A percentile compares a stretch with the other conserved stretches of the same genome.
These are phyloP conservation scores for Candoia aspera DNA, from an alignment of 2,113 vertebrate genomes.

Conservation along the genomic window DNA sequence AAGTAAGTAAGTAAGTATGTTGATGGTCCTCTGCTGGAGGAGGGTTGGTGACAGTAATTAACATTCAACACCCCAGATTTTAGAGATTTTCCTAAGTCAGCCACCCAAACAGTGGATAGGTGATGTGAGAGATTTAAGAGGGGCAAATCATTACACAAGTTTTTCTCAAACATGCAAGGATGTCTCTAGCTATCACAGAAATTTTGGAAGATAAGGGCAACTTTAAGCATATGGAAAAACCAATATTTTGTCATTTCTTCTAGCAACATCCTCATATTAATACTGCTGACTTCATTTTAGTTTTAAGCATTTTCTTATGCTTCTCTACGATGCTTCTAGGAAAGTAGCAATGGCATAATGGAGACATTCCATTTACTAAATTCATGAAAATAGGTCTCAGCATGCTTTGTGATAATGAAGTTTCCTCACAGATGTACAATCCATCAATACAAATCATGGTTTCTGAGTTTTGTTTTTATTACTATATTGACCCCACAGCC, in stretches of 20 bases:
- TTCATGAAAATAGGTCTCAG: constrained; percentile 30
- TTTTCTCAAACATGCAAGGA: not conserved
- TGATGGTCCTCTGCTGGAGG: not conserved
- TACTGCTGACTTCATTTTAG: constrained; percentile 34
- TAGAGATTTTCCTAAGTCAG: not conserved
- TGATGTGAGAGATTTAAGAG: not conserved
- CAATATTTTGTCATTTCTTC: constrained; percentile 2
- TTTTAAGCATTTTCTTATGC: not conserved
- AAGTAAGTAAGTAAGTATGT: not conserved
- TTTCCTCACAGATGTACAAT: constrained; percentile 53
- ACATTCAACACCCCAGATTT: too few species aligned
- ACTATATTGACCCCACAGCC: constrained; percentile 56
- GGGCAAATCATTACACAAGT: not conserved
- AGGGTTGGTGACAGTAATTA: not conserved
- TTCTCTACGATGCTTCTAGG: not conserved
- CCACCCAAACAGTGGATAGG: not conserved
- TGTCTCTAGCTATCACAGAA: not conserved
- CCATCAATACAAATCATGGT: constrained; percentile 54
- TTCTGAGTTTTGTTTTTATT: constrained; percentile 58
- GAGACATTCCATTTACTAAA: constrained; percentile 30
- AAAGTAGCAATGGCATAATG: not conserved
- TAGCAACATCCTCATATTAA: not conserved
- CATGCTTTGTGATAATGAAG: constrained; percentile 51
- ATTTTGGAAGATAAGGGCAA: not conserved
- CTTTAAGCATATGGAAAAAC: not conserved